Evolutionary conservation across 2,888 invertebrate genomes (phyloP), one percentile per base, ranked within the genome.

Genomic region (Eurois occulta): DNA sequence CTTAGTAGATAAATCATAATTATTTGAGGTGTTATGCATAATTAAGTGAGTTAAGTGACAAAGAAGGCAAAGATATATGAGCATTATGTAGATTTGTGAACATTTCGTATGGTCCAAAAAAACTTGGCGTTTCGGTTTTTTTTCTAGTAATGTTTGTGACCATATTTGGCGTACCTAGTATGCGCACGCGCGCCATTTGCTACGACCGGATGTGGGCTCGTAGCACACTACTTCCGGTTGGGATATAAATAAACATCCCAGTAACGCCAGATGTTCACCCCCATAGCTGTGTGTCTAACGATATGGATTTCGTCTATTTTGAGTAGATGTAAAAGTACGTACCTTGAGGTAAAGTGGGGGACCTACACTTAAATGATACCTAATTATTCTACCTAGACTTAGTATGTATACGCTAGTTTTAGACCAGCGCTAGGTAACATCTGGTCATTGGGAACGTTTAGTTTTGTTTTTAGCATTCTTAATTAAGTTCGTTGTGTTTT

Each of bases 241-340:
- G 87, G 90, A 91, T 93, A 94, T 93, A 94, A 95, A 95, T 95
- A 95, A 94, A 94, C 93, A 93, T 91, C 90, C 87, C 90, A 92
- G 91, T 91, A 91, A 78, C 81, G 90, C 94, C 95, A 95, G 95
- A 95, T 95, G 95, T 94, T 93, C 91, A 89, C 93, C 93, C 94
- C 92, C 90, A 91, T 90, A 70, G 84, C 81, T 78, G 80, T 77
- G 52, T 70, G 74, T 41, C 48, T 72, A 58, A 72, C 65, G 67
- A 67, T 72, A 68, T 74, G 66, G 73, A 76, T 80, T 84, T 75
- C 60, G 24, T 41, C 43, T 58, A 73, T 67, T 71, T 28, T 21
- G 46, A n/a, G 24, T 28, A 52, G 4, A 41, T 18, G 1, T 62
- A 32, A 21, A 75, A 46, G 55, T 21, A 46, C 13, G n/a, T 46